Evolutionary conservation across 2,113 vertebrate genomes (phyloP).

Genomic region (Neotragus pygmaeus): DNA sequence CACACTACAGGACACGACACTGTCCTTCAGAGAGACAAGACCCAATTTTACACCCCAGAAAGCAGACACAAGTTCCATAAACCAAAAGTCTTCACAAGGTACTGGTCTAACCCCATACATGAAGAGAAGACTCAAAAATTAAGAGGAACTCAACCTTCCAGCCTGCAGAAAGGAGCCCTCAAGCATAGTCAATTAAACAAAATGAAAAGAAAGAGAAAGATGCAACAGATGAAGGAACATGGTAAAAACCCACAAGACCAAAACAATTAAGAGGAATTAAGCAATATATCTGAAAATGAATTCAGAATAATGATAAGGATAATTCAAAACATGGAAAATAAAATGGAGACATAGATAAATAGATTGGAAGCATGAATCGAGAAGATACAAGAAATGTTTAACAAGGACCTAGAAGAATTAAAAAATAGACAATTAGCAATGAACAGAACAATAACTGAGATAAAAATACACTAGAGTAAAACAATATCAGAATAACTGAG

Average conservation of each 20-base stretch:
- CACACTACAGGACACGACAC: background rate
- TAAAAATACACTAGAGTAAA: background rate
- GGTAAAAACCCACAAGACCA: background rate
- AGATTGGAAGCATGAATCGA: rapidly evolving
- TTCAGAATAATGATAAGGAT: background rate
- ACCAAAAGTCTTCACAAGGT: background rate
- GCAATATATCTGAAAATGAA: background rate
- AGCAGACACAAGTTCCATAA: background rate
- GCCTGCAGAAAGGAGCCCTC: background rate
- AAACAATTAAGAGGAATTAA: background rate
- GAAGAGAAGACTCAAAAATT: background rate
- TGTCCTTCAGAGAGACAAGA: background rate
- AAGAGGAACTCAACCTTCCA: background rate
- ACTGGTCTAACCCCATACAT: background rate
- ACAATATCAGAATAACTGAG: background rate
- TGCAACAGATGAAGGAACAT: background rate
- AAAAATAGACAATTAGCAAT: background rate
- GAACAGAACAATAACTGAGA: background rate
- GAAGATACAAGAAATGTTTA: background rate
- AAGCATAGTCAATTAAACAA: background rate
- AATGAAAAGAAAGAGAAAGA: background rate
- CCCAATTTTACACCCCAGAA: background rate
- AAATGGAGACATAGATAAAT: background rate
- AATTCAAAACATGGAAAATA: background rate
- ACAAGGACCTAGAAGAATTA: background rate